Percentiles rank a stretch among this genome's conserved stretches.
Evolutionary conservation across 64 coral and sea anemone species (phyloP).

Genomic region (Trachythela sp.): DNA sequence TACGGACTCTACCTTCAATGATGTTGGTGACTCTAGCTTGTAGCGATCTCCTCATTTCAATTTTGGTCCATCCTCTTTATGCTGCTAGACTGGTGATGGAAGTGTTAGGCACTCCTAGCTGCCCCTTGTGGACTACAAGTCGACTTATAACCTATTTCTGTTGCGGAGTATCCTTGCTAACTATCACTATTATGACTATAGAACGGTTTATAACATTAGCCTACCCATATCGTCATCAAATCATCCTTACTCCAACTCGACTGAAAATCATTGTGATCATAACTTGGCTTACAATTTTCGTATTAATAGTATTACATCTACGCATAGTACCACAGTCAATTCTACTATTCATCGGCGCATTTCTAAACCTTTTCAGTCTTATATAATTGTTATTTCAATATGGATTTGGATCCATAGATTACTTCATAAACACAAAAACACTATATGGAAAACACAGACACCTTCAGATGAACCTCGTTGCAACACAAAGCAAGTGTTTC

Average conservation of each 20-base stretch:
- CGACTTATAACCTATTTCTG: background rate
- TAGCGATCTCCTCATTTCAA: background rate
- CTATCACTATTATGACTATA: background rate
- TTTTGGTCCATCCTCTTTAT: background rate
- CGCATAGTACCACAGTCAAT: background rate
- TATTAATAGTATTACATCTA: background rate
- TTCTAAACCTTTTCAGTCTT: background rate
- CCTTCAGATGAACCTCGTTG: background rate
- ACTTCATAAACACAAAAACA: background rate
- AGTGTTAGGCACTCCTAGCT: background rate
- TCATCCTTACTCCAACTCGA: background rate
- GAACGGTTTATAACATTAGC: background rate
- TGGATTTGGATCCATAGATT: slow-evolving; percentile 16
- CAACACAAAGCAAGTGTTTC: background rate
- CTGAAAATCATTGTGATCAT: background rate
- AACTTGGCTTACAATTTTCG: background rate
- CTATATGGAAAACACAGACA: background rate
- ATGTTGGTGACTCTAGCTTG: background rate
- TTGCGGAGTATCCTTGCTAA: background rate
- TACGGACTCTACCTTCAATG: background rate
- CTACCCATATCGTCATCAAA: background rate
- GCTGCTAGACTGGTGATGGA: background rate
- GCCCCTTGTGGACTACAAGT: background rate
- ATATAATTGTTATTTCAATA: background rate
- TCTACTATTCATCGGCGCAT: background rate